A percentile compares a stretch with the other conserved stretches of the same genome.
These are phyloP conservation scores for Zaprionus davidi DNA, from an alignment of 1,140 invertebrate genomes.

Conservation along the genomic window DNA sequence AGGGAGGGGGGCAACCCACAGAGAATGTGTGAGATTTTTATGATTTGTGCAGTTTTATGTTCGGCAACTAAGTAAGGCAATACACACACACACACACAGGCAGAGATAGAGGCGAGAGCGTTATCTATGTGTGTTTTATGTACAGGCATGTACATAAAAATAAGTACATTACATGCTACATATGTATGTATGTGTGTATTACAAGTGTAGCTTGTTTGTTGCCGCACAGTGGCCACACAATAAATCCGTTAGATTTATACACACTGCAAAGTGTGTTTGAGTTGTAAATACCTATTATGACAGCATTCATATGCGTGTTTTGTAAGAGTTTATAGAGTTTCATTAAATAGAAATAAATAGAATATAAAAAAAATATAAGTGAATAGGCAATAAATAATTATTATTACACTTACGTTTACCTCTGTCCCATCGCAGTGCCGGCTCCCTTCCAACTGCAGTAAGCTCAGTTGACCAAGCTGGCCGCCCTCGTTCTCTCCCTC, in stretches of 20 bases:
- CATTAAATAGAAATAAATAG: background rate
- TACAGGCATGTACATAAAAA: conserved; percentile 13
- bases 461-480: background rate
- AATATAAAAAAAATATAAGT: background rate
- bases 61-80: conserved; percentile 32
- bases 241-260: conserved; percentile 2
- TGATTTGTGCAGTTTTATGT: conserved; percentile 48
- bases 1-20: conserved; percentile 2
- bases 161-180: conserved; percentile 12
- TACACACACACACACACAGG: background rate
- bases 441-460: background rate
- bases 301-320: background rate
- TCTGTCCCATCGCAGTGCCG: background rate
- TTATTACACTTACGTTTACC: background rate
- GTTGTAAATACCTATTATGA: background rate
- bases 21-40: conserved; percentile 31
- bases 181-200: background rate
- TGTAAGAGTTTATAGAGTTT: background rate
- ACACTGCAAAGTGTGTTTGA: background rate
- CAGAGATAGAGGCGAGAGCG: background rate
- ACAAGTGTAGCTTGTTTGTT: background rate
- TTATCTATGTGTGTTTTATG: conserved; percentile 15
- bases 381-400: background rate
- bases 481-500: background rate
- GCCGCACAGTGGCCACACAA: conserved; percentile 1